Conservation (phyloP, 1,140 invertebrate genomes). For the Drosophila kurseongensis region DNA sequence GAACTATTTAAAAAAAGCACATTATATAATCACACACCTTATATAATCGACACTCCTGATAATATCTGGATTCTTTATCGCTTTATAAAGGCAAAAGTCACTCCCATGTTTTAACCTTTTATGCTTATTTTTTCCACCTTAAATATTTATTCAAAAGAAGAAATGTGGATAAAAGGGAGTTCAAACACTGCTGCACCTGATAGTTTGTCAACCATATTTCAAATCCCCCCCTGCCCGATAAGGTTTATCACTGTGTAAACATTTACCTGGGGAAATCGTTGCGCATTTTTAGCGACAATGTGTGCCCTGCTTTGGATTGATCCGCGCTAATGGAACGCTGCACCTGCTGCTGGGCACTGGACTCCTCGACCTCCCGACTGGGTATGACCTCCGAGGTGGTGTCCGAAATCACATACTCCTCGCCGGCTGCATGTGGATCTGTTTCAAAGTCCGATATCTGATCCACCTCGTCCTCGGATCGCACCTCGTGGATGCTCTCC, state of each 20-base stretch:
- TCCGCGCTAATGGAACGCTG: constrained; percentile 69
- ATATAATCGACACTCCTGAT: too few species aligned
- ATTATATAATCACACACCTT: too few species aligned
- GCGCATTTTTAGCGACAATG: constrained; percentile 21
- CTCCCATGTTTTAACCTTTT: too few species aligned
- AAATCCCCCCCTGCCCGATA: constrained; percentile 1
- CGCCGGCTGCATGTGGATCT: constrained; percentile 21
- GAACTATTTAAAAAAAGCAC: too few species aligned
- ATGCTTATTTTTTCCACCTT: background rate
- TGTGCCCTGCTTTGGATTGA: constrained; percentile 11
- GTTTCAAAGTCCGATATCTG: constrained; percentile 74
- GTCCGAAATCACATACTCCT: constrained; percentile 37
- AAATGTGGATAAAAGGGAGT: background rate
- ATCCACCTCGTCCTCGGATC: constrained; percentile 80
- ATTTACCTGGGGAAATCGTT: constrained; percentile 74
- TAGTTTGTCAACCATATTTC: constrained; percentile 1
- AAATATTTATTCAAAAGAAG: background rate
- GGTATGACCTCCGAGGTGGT: constrained; percentile 53
- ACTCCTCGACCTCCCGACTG: constrained; percentile 1
- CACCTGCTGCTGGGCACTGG: constrained; percentile 32
- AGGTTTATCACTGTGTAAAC: constrained; percentile 10
- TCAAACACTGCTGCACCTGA: constrained; percentile 14
- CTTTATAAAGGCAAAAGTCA: background rate
- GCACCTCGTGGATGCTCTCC: constrained; percentile 77
- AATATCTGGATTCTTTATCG: background rate